Evolutionary conservation across 2,888 invertebrate genomes (phyloP).

Genomic region (Hyposoter didymator): DNA sequence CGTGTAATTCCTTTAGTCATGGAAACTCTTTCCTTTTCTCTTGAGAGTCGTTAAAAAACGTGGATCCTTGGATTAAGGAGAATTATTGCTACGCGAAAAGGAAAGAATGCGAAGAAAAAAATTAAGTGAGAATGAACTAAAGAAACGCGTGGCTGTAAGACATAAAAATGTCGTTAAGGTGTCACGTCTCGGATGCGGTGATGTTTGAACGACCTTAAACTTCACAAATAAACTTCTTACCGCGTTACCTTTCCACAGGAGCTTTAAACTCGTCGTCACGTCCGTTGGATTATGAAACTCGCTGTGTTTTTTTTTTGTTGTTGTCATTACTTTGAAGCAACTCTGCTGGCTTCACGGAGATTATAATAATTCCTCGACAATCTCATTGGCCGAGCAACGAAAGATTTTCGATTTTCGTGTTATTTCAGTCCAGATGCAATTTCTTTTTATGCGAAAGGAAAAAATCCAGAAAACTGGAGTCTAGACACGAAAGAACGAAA

Average conservation of each 20-base stretch:
- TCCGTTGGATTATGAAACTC: conserved; percentile 9
- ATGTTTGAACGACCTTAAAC: conserved; percentile 30
- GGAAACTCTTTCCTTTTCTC: background rate
- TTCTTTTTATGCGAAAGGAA: too few relatives aligned
- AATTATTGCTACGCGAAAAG: background rate
- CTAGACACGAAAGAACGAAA: too few relatives aligned
- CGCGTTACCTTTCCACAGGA: background rate
- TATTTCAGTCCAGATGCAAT: too few relatives aligned
- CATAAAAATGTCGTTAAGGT: conserved; percentile 39
- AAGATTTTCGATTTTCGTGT: background rate
- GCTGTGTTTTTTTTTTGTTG: background rate
- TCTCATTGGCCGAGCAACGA: background rate
- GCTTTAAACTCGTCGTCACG: conserved; percentile 5
- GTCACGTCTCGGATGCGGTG: conserved; percentile 10
- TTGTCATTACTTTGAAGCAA: background rate
- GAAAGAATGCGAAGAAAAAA: background rate
- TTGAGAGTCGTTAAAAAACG: conserved; percentile 14
- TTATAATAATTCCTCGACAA: conserved; percentile 11
- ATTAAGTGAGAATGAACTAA: conserved; percentile 16
- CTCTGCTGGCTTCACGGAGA: background rate
- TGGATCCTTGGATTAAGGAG: background rate
- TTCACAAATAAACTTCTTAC: conserved; percentile 2
- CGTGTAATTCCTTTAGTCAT: conserved; percentile 5
- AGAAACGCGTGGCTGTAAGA: background rate
- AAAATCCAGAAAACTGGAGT: too few relatives aligned